Conservation (phyloP, 2,888 invertebrate genomes). For the Caradrina kadenii region DNA sequence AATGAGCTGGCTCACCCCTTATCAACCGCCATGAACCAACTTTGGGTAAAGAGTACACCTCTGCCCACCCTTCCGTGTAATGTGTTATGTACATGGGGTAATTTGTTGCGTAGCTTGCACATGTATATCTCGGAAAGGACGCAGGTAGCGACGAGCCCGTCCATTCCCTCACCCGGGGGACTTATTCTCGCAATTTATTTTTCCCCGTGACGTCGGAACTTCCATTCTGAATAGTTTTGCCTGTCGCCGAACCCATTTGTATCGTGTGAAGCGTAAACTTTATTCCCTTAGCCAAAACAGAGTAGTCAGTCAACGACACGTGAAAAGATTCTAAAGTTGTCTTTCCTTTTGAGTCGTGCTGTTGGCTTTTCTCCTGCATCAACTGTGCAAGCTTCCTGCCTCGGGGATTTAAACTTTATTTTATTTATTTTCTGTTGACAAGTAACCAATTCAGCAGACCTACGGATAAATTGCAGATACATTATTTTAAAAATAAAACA, state of each 20-base stretch:
- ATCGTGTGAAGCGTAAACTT: constrained; percentile 60
- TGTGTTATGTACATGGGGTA: constrained; percentile 31
- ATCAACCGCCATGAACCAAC: constrained; percentile 31
- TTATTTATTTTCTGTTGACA: constrained; percentile 42
- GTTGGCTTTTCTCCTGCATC: constrained; percentile 34
- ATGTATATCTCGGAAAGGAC: constrained; percentile 27
- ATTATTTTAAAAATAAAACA: constrained; percentile 16
- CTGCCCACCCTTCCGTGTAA: constrained; percentile 14
- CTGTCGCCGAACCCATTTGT: constrained; percentile 70
- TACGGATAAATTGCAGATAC: background rate
- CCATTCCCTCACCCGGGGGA: constrained; percentile 64
- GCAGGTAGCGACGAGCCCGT: constrained; percentile 52
- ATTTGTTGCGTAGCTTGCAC: constrained; percentile 45
- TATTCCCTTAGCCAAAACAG: constrained; percentile 63
- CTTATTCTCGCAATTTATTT: constrained; percentile 75
- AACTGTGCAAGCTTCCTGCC: constrained; percentile 37
- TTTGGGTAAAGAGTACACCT: constrained; percentile 3
- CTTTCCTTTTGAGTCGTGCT: constrained; percentile 38
- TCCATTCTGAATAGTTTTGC: constrained; percentile 70
- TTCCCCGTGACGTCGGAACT: constrained; percentile 66
- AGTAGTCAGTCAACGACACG: constrained; percentile 64
- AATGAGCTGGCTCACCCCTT: constrained; percentile 35
- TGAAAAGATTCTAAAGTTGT: constrained; percentile 51
- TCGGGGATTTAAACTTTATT: constrained; percentile 44
- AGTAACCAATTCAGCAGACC: constrained; percentile 2